Evolutionary conservation across 1,140 invertebrate genomes (phyloP).

Genomic region (Bombus huntii): DNA sequence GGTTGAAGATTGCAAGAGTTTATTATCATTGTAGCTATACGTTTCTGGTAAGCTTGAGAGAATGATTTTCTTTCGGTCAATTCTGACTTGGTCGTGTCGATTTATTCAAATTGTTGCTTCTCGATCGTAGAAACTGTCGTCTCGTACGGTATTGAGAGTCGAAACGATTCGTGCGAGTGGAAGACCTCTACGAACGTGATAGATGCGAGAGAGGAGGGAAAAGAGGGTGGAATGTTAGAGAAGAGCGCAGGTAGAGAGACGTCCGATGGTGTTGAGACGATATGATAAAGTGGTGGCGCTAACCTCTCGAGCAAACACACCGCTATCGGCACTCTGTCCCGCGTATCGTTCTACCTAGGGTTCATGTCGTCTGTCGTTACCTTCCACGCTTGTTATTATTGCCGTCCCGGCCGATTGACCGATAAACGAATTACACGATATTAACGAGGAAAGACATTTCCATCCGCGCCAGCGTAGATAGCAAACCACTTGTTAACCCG

Average conservation of each 20-base stretch:
- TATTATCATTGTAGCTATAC: no score
- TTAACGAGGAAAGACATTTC: constrained; percentile 32
- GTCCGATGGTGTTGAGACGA: constrained; percentile 61
- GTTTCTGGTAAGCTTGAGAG: no score
- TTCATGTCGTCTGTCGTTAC: constrained; percentile 20
- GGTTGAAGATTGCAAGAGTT: no score
- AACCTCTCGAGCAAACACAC: constrained; percentile 65
- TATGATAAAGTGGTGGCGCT: constrained; percentile 72
- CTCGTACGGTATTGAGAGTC: not conserved
- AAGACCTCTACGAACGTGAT: not conserved
- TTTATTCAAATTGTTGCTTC: no score
- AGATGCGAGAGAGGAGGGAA: not conserved
- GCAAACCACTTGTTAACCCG: constrained; percentile 22
- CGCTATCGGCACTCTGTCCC: constrained; percentile 47
- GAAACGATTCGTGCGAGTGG: constrained; percentile 33
- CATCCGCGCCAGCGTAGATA: not conserved
- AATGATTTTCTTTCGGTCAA: no score
- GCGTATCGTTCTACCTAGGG: constrained; percentile 3
- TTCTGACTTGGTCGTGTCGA: no score
- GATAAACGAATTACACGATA: constrained; percentile 54
- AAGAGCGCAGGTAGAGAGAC: constrained; percentile 56
- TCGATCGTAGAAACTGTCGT: no score
- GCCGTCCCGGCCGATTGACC: constrained; percentile 19
- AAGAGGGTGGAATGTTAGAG: constrained; percentile 3
- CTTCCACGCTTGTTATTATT: constrained; percentile 10